Percentiles rank a stretch among this genome's conserved stretches.
Evolutionary conservation across 2,888 invertebrate species (phyloP).

Genomic region (Drosophila subsilvestris): DNA sequence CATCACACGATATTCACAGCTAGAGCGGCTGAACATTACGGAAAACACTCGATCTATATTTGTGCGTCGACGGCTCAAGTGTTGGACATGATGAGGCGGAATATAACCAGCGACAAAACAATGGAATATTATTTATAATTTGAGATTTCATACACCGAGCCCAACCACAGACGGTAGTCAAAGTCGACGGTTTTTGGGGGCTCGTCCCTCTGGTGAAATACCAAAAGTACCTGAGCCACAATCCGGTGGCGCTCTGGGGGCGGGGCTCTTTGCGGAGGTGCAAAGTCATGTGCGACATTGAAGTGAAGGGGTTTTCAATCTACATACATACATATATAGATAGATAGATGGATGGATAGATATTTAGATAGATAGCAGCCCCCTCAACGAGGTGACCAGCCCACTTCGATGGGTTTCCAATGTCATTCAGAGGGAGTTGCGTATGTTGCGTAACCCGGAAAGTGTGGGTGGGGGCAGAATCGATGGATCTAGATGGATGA

Average conservation of each 20-base stretch:
- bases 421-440: constrained; percentile 27
- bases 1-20: constrained; percentile 40
- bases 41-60: constrained; percentile 18
- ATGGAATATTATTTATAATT: constrained; percentile 46
- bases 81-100: constrained; percentile 39
- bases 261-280: too few species aligned
- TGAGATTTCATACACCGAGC: constrained; percentile 27
- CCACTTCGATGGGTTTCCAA: constrained; percentile 27
- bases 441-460: constrained; percentile 17
- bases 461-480: not conserved
- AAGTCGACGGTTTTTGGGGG: constrained; percentile 61
- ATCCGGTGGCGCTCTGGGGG: constrained; percentile 5
- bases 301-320: constrained; percentile 20
- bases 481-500: constrained; percentile 9
- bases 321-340: constrained; percentile 4
- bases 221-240: constrained; percentile 7
- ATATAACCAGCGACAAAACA: constrained; percentile 28
- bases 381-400: constrained; percentile 27
- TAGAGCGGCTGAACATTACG: not conserved
- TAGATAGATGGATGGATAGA: not conserved
- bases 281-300: constrained; percentile 26
- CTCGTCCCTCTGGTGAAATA: constrained; percentile 76
- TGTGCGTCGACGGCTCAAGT: constrained; percentile 29
- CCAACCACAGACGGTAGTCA: constrained; percentile 5
- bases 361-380: not conserved